Evolutionary conservation across 2,113 vertebrate genomes (phyloP).

Genomic region (Thryonomys swinderianus): DNA sequence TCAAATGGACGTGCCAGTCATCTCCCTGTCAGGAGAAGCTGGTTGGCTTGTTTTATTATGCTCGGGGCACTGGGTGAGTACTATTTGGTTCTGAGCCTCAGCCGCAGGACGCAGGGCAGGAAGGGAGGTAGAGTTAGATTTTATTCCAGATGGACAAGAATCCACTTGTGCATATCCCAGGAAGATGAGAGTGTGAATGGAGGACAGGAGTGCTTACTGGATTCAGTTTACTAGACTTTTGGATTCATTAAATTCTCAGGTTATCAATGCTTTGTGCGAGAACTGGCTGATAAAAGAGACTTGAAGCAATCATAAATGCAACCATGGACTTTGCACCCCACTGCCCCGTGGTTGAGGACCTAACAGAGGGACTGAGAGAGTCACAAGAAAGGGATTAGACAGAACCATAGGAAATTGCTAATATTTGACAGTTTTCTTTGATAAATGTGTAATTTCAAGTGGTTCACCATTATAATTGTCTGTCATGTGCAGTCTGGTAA

Average conservation of each 20-base stretch:
- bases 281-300: background rate
- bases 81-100: conserved; percentile 46
- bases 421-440: background rate
- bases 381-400: background rate
- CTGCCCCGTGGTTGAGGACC: background rate
- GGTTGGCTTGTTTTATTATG: background rate
- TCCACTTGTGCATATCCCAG: background rate
- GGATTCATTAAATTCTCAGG: background rate
- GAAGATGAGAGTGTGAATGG: background rate
- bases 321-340: background rate
- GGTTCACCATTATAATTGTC: background rate
- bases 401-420: background rate
- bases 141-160: background rate
- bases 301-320: background rate
- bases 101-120: background rate
- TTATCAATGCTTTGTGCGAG: background rate
- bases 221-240: background rate
- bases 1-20: background rate
- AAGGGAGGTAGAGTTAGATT: background rate
- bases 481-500: background rate
- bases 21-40: background rate
- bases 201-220: background rate
- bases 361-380: background rate
- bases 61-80: background rate
- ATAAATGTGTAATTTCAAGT: background rate